Evolutionary conservation across 2,888 invertebrate genomes (phyloP), one percentile per base, ranked within the genome.

Genomic region (Fragum fragum): DNA sequence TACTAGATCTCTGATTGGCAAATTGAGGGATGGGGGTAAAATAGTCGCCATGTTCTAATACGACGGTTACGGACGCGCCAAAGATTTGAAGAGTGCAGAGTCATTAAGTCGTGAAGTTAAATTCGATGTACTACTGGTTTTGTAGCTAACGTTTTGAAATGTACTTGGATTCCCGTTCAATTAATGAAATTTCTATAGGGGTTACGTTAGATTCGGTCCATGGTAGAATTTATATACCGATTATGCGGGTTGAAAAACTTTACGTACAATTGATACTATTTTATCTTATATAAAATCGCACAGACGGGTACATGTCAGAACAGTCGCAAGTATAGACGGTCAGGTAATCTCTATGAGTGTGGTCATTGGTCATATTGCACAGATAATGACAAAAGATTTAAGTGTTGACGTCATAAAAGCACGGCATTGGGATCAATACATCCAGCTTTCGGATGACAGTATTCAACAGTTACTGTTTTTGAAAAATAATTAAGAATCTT

Each of bases 311-410:
- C 63, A 52, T 0, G 79, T 79, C 0, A 72, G 71, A 57, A 73
- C 42, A 57, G 42, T 79, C 3, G n/a, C n/a, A n/a, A 76, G 79
- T 73, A 42, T 79, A 21, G 79, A 73, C 1, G 83, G 79, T 28
- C 76, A 83, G 59, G 36, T 81, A 7, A 76, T 84, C 63, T 84
- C 81, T 11, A 73, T 79, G 79, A 52, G 57, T 11, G 39, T 84
- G 14, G 81, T 81, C 11, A 59, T 84, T 29, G 71, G 74, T 16
- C 76, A 83, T 55, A 83, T 55, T n/a, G 18, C 72, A 29, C 76
- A 76, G 42, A 77, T 81, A 16, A 83, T 83, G 78, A 81, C 80
- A 9, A 11, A 70, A 18, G 63, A 36, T 70, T 32, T 78, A 1
- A 75, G 75, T 66, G 57, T 57, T 6, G 77, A 75, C 47, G 73